Conservation (phyloP, 1,140 invertebrate genomes). For the Anagrus nilaparvatae region DNA sequence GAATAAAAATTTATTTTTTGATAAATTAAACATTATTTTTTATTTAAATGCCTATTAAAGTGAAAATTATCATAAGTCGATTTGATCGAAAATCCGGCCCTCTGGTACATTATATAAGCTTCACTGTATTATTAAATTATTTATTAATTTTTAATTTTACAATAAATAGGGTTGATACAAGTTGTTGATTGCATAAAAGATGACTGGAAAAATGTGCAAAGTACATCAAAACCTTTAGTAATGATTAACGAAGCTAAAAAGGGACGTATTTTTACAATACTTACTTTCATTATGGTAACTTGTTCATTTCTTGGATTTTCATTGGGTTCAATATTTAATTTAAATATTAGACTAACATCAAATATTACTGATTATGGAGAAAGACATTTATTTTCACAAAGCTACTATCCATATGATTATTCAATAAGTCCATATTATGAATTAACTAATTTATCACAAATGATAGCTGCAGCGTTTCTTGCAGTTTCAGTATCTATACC, state of each 20-base stretch:
- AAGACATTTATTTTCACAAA: not conserved
- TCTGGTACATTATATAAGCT: no score
- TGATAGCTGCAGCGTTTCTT: not conserved
- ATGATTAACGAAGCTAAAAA: not conserved
- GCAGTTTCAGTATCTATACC: not conserved
- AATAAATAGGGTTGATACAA: conserved; percentile 6
- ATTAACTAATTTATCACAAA: not conserved
- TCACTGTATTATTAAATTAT: no score
- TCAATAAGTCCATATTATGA: not conserved
- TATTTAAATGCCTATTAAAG: no score
- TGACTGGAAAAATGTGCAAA: not conserved
- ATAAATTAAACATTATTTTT: no score
- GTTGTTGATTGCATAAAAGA: not conserved
- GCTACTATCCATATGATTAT: not conserved
- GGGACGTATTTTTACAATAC: not conserved
- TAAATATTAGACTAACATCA: not conserved
- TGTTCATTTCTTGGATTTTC: not conserved
- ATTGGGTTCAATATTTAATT: not conserved
- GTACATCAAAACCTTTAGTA: not conserved
- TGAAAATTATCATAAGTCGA: no score
- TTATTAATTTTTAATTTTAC: no score
- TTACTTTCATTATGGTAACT: not conserved
- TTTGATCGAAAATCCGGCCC: no score
- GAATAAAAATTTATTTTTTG: no score
- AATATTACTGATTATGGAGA: not conserved